phyloP scores from a whole-genome alignment of 2,113 vertebrate genomes.

The Oxyruncus cristatus region DNA sequence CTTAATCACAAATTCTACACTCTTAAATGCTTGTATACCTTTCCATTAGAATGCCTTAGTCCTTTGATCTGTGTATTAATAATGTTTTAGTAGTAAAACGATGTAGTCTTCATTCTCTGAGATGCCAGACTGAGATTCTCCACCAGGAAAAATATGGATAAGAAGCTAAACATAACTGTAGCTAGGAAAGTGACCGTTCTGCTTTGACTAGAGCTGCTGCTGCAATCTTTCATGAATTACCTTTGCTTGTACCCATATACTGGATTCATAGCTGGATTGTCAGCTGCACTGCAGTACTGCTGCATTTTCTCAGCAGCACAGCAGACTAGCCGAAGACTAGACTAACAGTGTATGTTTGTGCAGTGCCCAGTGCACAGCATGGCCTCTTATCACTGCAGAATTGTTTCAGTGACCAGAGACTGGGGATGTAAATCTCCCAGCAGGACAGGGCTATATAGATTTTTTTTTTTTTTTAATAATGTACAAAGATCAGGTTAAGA shows the following conservation, averaged over 20 bases:
- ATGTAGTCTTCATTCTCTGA: background rate
- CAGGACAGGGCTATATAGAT: background rate
- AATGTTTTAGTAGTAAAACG: background rate
- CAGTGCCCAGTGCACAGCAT: background rate
- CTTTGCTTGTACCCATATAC: accelerated
- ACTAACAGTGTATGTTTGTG: accelerated
- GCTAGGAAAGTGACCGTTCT: background rate
- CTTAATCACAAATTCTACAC: background rate
- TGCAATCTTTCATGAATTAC: background rate
- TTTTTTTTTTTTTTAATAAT: background rate
- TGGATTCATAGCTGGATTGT: background rate
- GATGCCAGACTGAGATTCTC: background rate
- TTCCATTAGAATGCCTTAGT: background rate
- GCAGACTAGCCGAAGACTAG: background rate
- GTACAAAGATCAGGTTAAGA: background rate
- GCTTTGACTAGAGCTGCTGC: background rate
- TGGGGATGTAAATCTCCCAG: accelerated
- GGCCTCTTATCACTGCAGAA: accelerated
- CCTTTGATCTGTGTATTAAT: background rate
- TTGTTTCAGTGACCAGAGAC: background rate
- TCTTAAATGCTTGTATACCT: background rate
- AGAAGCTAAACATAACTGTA: background rate
- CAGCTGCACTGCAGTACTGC: background rate
- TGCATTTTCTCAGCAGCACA: background rate
- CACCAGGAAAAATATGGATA: background rate